These are phyloP conservation scores for Diadophis punctatus DNA, from an alignment of 2,113 vertebrate genomes.

Conservation along the genomic window DNA sequence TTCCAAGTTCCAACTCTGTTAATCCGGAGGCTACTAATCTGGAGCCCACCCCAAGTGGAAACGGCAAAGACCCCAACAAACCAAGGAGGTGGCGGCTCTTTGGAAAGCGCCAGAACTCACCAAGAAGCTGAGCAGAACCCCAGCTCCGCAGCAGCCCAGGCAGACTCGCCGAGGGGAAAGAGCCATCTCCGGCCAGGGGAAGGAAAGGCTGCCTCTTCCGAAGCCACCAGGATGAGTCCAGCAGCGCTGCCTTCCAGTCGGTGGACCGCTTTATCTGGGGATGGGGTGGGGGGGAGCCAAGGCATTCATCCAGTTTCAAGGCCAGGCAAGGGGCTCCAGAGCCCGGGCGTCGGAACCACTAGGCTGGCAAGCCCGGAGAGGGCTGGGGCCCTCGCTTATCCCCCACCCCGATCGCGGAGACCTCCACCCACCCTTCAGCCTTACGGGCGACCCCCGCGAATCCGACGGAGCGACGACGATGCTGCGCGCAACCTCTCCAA, in stretches of 20 bases:
- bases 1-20: too few relatives aligned
- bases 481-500: background rate
- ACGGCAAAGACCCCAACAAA: background rate
- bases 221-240: background rate
- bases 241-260: background rate
- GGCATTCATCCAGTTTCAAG: background rate
- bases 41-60: background rate
- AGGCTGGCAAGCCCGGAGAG: background rate
- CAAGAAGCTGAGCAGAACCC: constrained; percentile 52
- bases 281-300: background rate
- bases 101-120: constrained; percentile 36
- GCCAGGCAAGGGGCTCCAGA: background rate
- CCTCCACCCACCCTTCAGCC: background rate
- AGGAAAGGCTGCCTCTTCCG: background rate
- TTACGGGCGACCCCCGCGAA: background rate
- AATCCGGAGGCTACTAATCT: too few relatives aligned
- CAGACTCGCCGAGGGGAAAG: background rate
- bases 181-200: background rate
- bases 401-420: background rate
- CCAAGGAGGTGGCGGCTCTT: background rate
- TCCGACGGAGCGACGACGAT: background rate
- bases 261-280: background rate
- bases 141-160: constrained; percentile 34
- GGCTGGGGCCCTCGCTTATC: background rate
- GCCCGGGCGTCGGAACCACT: background rate